Base-by-base conservation (phyloP, 2,797 vertebrate species). In the Acrossocheilus fasciatus region DNA sequence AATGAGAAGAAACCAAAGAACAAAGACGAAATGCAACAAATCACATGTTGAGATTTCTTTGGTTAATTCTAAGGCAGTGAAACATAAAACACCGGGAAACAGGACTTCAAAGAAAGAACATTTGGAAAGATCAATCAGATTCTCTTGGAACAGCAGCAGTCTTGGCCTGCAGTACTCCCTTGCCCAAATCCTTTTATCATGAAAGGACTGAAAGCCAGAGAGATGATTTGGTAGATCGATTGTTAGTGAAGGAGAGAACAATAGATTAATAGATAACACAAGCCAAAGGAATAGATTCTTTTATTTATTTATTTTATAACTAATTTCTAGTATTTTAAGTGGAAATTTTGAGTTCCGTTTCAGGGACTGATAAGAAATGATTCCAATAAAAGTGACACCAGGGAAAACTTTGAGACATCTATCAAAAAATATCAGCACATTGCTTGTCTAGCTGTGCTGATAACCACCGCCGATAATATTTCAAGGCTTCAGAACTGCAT, bases 71-170 rank as follows among this genome's bases (percentile, higher is more conserved):
- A 17, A 66, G 23, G 30, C 70, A 47, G 43, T 83, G 70, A 83
- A 64, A 50, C 30, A 41, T 36, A 69, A 77, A 69, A 85, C 62
- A 78, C 54, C 14, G 14, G 64, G 59, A 70, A 79, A 45, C 39
- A 57, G 69, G n/a, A 59, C 50, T 73, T 83, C 50, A 72, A 83
- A 83, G 68, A 72, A 62, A 80, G 52, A 70, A 73, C n/a, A 73
- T 80, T 39, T 80, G 54, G 20, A 73, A 36, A 73, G 76, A 80
- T 80, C 66, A 80, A 80, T 86, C 20, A 73, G 41, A 45, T 80
- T 43, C 17, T 69, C 62, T 77, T 68, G 74, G 47, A 77, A 69
- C 73, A 78, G 75, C 83, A 52, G 43, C 82, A 82, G 50, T 72
- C 36, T 74, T 83, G 36, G 52, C 36, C 70, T 75, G 43, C 26